Evolutionary conservation across 2,797 vertebrate genomes (phyloP), one percentile per base, ranked within the genome.

Genomic region (Podargus strigoides): DNA sequence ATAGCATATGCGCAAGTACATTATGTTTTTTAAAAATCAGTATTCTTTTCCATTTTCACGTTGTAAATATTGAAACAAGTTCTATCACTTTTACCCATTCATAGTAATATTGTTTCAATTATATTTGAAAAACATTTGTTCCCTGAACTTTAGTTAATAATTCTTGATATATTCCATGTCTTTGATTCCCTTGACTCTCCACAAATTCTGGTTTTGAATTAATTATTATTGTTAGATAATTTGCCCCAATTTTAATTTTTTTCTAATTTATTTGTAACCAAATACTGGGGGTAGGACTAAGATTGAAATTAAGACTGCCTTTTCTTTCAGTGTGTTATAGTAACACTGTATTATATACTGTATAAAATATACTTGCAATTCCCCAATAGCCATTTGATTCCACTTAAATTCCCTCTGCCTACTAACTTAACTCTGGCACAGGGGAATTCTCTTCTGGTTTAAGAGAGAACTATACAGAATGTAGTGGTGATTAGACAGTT

Each of bases 401-500:
- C 55, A 42, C 32, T 55, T 46, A 20, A 46, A 47, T 23, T 23
- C 22, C n/a, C n/a, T n/a, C n/a, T n/a, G n/a, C n/a, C 60, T 36
- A n/a, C 30, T 59, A 50, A 46, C 22, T 16, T 32, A 30, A 39
- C 30, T 73, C 47, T 36, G 9, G 23, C 36, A 10, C 7, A 10
- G 6, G 9, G 47, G 19, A 60, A 55, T 27, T n/a, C 28, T 21
- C 34, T 32, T 36, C 53, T 36, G 53, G 6, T 53, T 67, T 34
- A 27, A 73, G 39, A 34, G 26, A 27, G 10, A 39, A 73, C 53
- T 30, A 67, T 6, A 30, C 7, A 1, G 52, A 47, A 5, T 0
- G 4, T 2, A 7, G 34, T 1, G 5, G 12, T 3, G 34, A 34
- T 17, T 14, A 39, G 36, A 23, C 5, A 26, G 28, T 10, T 8